phyloP scores from a whole-genome alignment of 2,888 invertebrate species.

The Merodon equestris region DNA sequence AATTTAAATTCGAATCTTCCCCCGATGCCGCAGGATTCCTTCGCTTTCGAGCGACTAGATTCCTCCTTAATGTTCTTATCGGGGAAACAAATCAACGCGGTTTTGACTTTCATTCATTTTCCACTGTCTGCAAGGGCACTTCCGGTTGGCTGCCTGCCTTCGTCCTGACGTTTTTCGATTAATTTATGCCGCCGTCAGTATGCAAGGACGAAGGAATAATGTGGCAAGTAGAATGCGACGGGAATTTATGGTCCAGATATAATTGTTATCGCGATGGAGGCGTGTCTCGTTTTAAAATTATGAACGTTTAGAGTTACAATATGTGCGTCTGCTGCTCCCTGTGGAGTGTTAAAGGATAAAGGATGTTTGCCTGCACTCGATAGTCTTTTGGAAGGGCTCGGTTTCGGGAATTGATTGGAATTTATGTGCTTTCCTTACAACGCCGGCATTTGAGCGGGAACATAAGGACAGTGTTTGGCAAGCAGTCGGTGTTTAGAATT shows the following conservation, averaged over 20 bases:
- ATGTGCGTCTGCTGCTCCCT: too few relatives aligned
- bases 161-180: slow-evolving; percentile 18
- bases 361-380: too few relatives aligned
- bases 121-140: slow-evolving; percentile 35
- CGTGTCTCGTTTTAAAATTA: background rate
- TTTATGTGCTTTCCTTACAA: too few relatives aligned
- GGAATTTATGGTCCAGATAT: slow-evolving; percentile 21
- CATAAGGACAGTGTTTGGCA: too few relatives aligned
- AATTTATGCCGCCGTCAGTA: slow-evolving; percentile 40
- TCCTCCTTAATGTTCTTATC: slow-evolving; percentile 25
- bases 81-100: slow-evolving; percentile 58
- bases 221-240: slow-evolving; percentile 15
- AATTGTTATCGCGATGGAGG: slow-evolving; percentile 27
- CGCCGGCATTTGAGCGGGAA: too few relatives aligned
- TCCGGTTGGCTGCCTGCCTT: slow-evolving; percentile 23
- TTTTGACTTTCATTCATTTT: slow-evolving; percentile 64
- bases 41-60: background rate
- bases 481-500: too few relatives aligned
- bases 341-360: too few relatives aligned
- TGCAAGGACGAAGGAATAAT: slow-evolving; percentile 35
- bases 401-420: too few relatives aligned
- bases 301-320: too few relatives aligned
- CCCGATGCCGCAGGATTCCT: background rate
- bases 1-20: background rate
- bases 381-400: too few relatives aligned